A percentile compares a stretch with the other conserved stretches of the same genome.
Conservation (phyloP, 2,797 vertebrate species). For the Cuniculus paca region DNA sequence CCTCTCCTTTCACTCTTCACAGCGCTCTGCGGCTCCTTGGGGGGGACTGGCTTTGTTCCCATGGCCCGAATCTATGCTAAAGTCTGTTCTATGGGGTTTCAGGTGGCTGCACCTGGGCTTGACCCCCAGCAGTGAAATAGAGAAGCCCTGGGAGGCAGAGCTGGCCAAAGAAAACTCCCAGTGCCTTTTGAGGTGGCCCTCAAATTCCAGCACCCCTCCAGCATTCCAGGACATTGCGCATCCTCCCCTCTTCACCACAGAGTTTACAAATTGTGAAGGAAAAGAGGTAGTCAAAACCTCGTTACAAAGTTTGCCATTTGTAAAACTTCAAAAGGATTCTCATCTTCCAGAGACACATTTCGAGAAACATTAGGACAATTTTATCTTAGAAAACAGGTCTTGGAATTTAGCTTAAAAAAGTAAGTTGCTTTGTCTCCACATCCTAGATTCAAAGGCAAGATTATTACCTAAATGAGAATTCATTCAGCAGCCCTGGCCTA, state of each 20-base stretch:
- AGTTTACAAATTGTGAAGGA: background rate
- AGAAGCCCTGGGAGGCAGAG: background rate
- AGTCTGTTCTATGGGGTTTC: background rate
- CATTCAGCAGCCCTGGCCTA: no score
- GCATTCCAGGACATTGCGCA: background rate
- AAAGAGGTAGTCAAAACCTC: background rate
- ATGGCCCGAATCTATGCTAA: background rate
- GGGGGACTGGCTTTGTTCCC: background rate
- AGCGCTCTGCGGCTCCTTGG: background rate
- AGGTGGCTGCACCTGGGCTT: background rate
- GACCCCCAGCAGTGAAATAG: background rate
- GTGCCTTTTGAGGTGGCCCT: background rate
- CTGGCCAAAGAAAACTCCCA: background rate
- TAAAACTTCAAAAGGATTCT: conserved; percentile 34
- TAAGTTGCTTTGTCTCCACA: background rate
- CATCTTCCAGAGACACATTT: conserved; percentile 3
- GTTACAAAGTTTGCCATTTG: background rate
- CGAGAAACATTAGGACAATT: background rate
- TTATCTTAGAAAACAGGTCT: conserved; percentile 36
- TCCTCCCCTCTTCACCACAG: background rate
- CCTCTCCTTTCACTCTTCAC: background rate
- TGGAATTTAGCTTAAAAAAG: conserved; percentile 22
- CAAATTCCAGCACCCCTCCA: background rate
- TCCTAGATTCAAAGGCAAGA: background rate
- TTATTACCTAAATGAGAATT: background rate